Conservation (phyloP, 2,113 vertebrate species). For the Tetrax tetrax region DNA sequence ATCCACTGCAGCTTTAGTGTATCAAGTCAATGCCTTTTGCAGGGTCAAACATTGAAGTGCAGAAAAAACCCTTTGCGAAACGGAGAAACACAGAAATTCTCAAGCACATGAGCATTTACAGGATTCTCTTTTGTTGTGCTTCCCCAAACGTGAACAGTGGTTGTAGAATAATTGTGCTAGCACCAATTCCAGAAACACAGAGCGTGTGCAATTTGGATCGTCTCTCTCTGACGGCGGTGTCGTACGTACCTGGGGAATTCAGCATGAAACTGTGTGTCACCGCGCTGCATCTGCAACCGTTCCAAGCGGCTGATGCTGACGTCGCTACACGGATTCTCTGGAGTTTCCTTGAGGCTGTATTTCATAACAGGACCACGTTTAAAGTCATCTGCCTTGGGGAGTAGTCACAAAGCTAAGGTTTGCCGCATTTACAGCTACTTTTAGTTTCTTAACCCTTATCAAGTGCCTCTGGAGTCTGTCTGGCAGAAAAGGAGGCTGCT, state of each 20-base stretch:
- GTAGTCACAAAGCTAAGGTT: not conserved
- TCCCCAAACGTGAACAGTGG: not conserved
- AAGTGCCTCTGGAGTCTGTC: not conserved
- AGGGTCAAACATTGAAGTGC: not conserved
- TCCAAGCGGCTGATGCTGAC: not conserved
- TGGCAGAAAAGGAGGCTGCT: not conserved
- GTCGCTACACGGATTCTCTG: not conserved
- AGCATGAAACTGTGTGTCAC: not conserved
- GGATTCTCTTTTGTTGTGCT: not conserved
- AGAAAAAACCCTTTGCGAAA: not conserved
- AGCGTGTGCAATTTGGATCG: not conserved
- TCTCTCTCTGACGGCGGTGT: not conserved
- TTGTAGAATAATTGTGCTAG: not conserved
- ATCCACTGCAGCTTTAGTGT: not conserved
- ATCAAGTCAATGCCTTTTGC: not conserved
- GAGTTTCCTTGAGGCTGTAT: not conserved
- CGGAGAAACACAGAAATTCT: not conserved
- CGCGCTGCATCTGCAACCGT: too few species aligned
- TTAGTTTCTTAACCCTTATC: not conserved
- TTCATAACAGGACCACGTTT: not conserved
- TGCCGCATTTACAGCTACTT: not conserved
- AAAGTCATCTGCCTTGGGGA: not conserved
- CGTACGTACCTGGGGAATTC: not conserved
- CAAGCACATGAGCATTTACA: not conserved
- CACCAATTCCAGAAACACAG: not conserved